Percentiles rank a stretch among this genome's conserved stretches.
phyloP scores from a whole-genome alignment of 2,113 vertebrate genomes.

The Rallus limicola region DNA sequence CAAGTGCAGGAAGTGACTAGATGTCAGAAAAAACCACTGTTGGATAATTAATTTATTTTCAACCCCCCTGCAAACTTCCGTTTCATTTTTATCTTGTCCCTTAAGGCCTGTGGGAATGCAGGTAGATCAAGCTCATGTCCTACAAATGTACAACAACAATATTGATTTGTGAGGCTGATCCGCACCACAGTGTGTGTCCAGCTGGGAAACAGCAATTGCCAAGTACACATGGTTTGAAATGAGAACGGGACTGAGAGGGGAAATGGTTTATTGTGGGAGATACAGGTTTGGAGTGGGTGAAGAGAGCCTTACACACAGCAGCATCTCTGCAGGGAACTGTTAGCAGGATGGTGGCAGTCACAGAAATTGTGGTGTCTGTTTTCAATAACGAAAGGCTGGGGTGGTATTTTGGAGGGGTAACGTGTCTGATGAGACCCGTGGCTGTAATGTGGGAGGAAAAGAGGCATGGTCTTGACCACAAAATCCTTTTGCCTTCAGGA shows the following conservation, averaged over 20 bases:
- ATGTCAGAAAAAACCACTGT: background rate
- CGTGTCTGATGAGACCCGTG: background rate
- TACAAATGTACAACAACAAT: background rate
- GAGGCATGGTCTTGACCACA: background rate
- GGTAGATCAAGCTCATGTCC: background rate
- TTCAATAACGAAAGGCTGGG: background rate
- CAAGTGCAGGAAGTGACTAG: background rate
- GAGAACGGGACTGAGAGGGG: background rate
- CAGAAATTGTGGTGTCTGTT: background rate
- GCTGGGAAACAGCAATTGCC: background rate
- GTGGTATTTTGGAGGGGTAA: background rate
- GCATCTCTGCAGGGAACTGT: background rate
- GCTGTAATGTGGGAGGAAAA: background rate
- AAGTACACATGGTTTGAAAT: background rate
- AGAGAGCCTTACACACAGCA: background rate
- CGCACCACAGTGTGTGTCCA: accelerated
- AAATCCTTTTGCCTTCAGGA: background rate
- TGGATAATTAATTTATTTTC: background rate
- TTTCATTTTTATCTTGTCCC: background rate
- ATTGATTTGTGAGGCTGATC: slow-evolving; percentile 18
- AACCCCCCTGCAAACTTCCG: background rate
- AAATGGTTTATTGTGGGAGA: background rate
- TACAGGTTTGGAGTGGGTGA: accelerated
- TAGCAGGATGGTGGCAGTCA: background rate
- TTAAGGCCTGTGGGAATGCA: background rate